phyloP scores from a whole-genome alignment of 2,113 vertebrate genomes.

The Todiramphus saurophagus region DNA sequence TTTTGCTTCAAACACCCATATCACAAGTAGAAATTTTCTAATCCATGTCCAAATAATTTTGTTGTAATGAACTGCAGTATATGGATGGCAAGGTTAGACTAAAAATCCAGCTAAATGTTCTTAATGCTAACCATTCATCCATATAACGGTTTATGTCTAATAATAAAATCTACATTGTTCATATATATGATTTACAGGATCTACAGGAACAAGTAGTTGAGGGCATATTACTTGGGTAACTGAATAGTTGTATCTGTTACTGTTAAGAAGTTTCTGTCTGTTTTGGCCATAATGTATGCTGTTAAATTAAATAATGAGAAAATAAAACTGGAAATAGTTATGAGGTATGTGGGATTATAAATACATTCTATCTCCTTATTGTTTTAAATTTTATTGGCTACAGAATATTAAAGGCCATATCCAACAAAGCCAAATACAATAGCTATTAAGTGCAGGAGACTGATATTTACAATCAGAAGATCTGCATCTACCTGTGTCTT shows the following conservation, averaged over 20 bases:
- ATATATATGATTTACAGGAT: background rate
- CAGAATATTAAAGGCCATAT: background rate
- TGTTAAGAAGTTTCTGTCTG: background rate
- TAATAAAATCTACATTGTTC: background rate
- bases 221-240: background rate
- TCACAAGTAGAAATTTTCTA: background rate
- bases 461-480: background rate
- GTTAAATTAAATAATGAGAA: slow-evolving; percentile 7
- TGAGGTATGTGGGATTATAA: background rate
- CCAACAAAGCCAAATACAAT: background rate
- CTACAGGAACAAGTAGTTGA: background rate
- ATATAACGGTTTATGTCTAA: background rate
- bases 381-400: background rate
- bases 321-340: background rate
- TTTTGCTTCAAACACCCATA: background rate
- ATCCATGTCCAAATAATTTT: background rate
- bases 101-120: background rate
- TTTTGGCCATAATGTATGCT: background rate
- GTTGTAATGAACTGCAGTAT: background rate
- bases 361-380: background rate
- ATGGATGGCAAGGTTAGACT: background rate
- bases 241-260: background rate
- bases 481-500: background rate
- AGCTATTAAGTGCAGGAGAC: background rate
- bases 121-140: background rate